Base-by-base conservation (phyloP, 2,113 vertebrate genomes). In the Platysteira castanea region DNA sequence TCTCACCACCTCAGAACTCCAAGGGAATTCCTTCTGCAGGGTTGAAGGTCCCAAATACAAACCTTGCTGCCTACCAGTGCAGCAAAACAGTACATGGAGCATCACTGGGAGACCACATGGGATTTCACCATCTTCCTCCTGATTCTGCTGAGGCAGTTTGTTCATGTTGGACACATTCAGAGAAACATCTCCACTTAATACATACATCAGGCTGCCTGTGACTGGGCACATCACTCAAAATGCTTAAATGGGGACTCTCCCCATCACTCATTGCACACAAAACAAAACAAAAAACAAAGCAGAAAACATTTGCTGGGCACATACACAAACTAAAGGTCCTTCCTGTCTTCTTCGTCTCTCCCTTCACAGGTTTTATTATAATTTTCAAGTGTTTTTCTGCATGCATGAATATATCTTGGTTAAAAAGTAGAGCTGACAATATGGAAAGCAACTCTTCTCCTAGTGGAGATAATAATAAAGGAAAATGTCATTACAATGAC, bases 401-500 rank as follows among this genome's bases (percentile, higher is more conserved):
- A 52, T 35, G 12, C 16, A 28, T 63, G 82, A 33, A 71, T 74
- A 5, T 81, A 16, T 50, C 11, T 46, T 44, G 64, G 15, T 50
- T 73, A 26, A 73, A 93, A 93, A 57, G 6, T 16, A 46, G 7
- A 88, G 76, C 14, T 69, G 46, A n/a, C 22, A 42, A 33, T 50
- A 67, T 33, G 22, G 30, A 87, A 95, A 94, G 30, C n/a, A 69
- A 3, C 9, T 71, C 33, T 83, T 74, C 47, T 67, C 23, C 20
- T 17, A 41, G 0, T 17, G 60, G 15, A 89, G n/a, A 63, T 18
- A 87, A 52, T 39, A 87, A 91, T n/a, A n/a, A 4, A 64, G n/a
- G 24, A 92, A 85, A 94, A 71, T 39, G 31, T 64, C 73, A 49
- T 93, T 84, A 56, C n/a, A 71, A 90, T 53, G 90, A 75, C 31